Conservation (phyloP, 2,888 invertebrate genomes). For the Crepidodera aurea region DNA sequence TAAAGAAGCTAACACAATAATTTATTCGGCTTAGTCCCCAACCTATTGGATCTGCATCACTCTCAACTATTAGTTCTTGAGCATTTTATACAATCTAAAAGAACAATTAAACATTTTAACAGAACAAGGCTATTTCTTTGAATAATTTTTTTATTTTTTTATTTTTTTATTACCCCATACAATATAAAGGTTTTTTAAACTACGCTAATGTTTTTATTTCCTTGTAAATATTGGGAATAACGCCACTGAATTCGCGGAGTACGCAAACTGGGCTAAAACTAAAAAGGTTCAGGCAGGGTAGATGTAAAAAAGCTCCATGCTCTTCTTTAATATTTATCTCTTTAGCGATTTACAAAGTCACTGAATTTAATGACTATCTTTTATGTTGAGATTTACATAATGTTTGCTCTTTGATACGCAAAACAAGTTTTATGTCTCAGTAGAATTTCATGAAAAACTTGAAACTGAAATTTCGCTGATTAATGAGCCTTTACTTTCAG, state of each 20-base stretch:
- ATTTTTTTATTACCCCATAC: too few species aligned
- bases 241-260: background rate
- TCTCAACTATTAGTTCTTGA: too few species aligned
- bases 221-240: background rate
- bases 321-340: conserved; percentile 55
- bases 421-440: conserved; percentile 46
- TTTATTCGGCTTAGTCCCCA: too few species aligned
- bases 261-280: background rate
- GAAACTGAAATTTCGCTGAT: conserved; percentile 36
- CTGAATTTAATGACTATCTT: conserved; percentile 58
- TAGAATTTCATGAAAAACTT: conserved; percentile 41
- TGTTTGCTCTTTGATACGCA: conserved; percentile 53
- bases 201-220: too few species aligned
- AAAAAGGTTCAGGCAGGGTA: conserved; percentile 11
- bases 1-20: too few species aligned
- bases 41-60: too few species aligned
- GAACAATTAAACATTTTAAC: too few species aligned
- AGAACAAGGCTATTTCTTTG: too few species aligned
- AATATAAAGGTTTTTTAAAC: too few species aligned
- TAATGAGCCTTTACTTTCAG: conserved; percentile 27
- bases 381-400: conserved; percentile 57
- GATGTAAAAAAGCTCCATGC: conserved; percentile 43
- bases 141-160: too few species aligned
- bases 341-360: conserved; percentile 52
- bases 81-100: too few species aligned